A percentile compares a stretch with the other conserved stretches of the same genome.
phyloP scores from a whole-genome alignment of 2,113 vertebrate species.

The Peromyscus polionotus region DNA sequence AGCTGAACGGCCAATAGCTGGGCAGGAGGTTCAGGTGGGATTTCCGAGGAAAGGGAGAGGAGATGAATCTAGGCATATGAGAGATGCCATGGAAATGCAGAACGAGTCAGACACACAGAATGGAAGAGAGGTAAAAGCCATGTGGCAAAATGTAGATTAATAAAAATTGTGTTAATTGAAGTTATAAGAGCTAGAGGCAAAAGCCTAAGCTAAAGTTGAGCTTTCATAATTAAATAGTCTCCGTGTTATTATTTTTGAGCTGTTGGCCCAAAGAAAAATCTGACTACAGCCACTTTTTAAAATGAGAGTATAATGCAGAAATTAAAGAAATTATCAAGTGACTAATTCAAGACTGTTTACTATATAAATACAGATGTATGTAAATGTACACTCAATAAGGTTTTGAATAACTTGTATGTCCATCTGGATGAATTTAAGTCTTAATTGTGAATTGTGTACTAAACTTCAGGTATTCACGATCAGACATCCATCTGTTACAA shows the following conservation, averaged over 20 bases:
- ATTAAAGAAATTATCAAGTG: slow-evolving; percentile 30
- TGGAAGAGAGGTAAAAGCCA: background rate
- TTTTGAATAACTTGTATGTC: background rate
- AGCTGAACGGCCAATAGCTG: background rate
- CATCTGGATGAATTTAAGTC: slow-evolving; percentile 53
- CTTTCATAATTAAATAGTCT: background rate
- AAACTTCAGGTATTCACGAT: slow-evolving; percentile 33
- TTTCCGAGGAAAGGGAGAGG: background rate
- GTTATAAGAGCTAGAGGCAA: background rate
- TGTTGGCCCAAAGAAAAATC: background rate
- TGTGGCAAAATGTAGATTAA: background rate
- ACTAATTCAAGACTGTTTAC: background rate
- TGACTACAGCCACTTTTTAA: slow-evolving; percentile 4
- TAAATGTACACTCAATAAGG: slow-evolving; percentile 28
- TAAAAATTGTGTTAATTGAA: background rate
- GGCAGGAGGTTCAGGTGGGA: background rate
- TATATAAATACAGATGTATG: background rate
- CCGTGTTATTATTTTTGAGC: background rate
- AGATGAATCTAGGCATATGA: background rate
- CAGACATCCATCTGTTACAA: slow-evolving; percentile 36
- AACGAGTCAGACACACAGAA: background rate
- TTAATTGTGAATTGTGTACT: slow-evolving; percentile 41
- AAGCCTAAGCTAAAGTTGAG: background rate
- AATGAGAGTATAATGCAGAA: background rate
- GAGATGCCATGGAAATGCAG: background rate